These are phyloP conservation scores for Trichomalopsis sarcophagae DNA, from an alignment of 1,140 invertebrate genomes.

Conservation along the genomic window DNA sequence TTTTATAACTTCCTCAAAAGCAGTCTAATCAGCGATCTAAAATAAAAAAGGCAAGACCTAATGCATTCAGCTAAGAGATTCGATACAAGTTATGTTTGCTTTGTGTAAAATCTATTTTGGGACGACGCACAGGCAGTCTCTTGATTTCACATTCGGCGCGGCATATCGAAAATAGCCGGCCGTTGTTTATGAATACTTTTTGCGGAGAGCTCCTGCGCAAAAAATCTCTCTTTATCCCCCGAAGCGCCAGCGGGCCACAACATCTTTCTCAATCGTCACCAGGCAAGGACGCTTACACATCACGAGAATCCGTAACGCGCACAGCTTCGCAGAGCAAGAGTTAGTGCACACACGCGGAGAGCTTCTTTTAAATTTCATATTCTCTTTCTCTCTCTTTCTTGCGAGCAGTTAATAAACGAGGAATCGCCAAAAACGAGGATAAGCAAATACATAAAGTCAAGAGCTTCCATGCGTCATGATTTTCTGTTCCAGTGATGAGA, in stretches of 20 bases:
- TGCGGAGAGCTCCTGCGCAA: not conserved
- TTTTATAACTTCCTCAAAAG: constrained; percentile 3
- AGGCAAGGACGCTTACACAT: not conserved
- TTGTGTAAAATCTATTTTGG: constrained; percentile 53
- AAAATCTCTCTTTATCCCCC: not conserved
- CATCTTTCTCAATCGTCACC: not conserved
- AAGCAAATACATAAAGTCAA: constrained; percentile 29
- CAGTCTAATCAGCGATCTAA: not conserved
- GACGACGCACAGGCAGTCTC: constrained; percentile 4
- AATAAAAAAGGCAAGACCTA: not conserved
- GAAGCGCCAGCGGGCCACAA: not conserved
- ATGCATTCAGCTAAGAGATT: not conserved
- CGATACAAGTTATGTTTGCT: constrained; percentile 36
- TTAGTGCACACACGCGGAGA: not conserved
- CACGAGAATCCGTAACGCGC: not conserved
- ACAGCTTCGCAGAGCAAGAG: not conserved
- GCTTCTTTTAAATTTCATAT: not conserved
- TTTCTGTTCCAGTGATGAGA: not conserved
- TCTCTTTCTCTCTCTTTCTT: too few relatives aligned
- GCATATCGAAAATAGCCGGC: constrained; percentile 38
- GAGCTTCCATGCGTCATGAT: constrained; percentile 30
- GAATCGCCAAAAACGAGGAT: constrained; percentile 14
- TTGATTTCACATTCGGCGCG: constrained; percentile 3
- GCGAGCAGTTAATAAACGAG: not conserved
- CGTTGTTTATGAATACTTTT: constrained; percentile 35